A percentile compares a stretch with the other conserved stretches of the same genome.
phyloP scores from a whole-genome alignment of 35 echinoderm and acorn worm genomes.

The Hemicentrotus pulcherrimus region DNA sequence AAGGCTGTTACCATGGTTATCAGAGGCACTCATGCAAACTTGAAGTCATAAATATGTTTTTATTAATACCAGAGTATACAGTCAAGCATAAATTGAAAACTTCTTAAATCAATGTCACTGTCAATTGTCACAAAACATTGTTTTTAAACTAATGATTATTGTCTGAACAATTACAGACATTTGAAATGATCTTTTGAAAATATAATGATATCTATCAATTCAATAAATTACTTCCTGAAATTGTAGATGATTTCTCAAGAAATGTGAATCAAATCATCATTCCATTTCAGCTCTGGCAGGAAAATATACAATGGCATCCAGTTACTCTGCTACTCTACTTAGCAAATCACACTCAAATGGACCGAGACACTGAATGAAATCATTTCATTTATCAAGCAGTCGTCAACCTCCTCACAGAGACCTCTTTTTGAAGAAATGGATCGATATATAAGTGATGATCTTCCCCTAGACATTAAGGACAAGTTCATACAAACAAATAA shows the following conservation, averaged over 20 bases:
- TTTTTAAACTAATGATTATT: too few relatives aligned
- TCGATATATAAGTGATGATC: neutral
- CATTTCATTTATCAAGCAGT: neutral
- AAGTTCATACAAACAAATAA: neutral
- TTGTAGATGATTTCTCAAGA: neutral
- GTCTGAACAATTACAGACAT: too few relatives aligned
- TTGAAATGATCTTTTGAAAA: too few relatives aligned
- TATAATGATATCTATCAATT: too few relatives aligned
- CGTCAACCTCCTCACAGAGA: neutral
- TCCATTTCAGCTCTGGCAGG: neutral
- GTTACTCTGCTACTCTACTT: neutral
- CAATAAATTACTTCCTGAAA: too few relatives aligned
- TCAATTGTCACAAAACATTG: too few relatives aligned
- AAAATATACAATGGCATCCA: neutral
- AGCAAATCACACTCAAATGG: neutral
- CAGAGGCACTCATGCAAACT: too few relatives aligned
- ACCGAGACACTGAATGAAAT: neutral
- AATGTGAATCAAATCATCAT: neutral
- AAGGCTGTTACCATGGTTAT: too few relatives aligned
- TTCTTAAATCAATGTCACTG: too few relatives aligned
- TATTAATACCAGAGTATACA: too few relatives aligned
- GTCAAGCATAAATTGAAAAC: too few relatives aligned
- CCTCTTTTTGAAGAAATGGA: neutral
- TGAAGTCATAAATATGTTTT: too few relatives aligned
- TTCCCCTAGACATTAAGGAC: conserved; percentile 16